A percentile compares a stretch with the other conserved stretches of the same genome.
Conservation (phyloP, 2,888 invertebrate genomes). For the Tholera decimalis region DNA sequence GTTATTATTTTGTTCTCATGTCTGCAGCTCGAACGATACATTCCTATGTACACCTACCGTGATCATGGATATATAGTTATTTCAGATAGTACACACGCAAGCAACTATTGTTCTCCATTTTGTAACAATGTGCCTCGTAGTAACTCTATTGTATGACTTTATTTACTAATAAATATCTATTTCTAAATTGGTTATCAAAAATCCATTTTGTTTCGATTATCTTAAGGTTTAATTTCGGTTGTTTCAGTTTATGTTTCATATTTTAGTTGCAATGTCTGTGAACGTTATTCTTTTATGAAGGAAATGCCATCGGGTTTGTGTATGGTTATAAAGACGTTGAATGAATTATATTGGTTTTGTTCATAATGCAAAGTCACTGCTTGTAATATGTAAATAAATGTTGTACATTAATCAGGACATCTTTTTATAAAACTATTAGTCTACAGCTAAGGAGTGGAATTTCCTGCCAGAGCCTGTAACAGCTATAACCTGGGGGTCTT, state of each 20-base stretch:
- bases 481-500: too few species aligned
- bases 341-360: constrained; percentile 4
- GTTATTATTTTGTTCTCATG: constrained; percentile 35
- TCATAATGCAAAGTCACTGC: background rate
- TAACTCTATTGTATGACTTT: constrained; percentile 41
- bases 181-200: background rate
- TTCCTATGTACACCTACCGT: constrained; percentile 39
- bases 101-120: constrained; percentile 55
- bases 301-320: constrained; percentile 34
- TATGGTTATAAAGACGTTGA: constrained; percentile 8
- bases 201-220: rapidly evolving
- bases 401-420: too few species aligned
- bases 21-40: constrained; percentile 22
- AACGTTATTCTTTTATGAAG: constrained; percentile 30
- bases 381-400: background rate
- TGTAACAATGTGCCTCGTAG: constrained; percentile 49
- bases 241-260: constrained; percentile 5
- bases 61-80: constrained; percentile 33
- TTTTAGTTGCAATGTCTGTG: constrained; percentile 20
- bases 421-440: too few species aligned
- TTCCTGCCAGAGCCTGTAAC: too few species aligned
- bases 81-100: constrained; percentile 53
- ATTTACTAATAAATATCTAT: constrained; percentile 56
- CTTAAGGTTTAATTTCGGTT: constrained; percentile 24
- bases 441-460: too few species aligned